Conservation (phyloP, 2,113 vertebrate genomes). For the Cavia aperea region DNA sequence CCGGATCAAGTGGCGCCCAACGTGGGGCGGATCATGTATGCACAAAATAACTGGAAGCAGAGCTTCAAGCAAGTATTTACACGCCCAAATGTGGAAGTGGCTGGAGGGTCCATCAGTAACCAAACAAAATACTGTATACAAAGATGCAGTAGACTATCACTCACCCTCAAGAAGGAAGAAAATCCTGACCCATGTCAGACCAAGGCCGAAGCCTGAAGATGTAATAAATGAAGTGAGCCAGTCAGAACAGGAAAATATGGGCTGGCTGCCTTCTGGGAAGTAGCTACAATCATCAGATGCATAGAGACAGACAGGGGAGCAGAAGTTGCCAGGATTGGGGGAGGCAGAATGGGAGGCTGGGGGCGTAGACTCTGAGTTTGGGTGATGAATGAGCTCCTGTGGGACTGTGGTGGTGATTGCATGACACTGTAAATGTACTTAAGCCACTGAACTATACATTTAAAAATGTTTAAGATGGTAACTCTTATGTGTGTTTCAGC, state of each 20-base stretch:
- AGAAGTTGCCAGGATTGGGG: not conserved
- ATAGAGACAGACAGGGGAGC: not conserved
- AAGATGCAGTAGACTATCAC: not conserved
- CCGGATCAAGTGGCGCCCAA: too few relatives aligned
- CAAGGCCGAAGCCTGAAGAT: not conserved
- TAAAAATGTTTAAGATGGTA: not conserved
- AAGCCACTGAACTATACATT: not conserved
- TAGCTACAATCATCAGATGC: not conserved
- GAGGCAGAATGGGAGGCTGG: not conserved
- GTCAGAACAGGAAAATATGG: not conserved
- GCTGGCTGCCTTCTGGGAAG: not conserved
- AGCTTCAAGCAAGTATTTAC: constrained; percentile 5
- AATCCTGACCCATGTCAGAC: not conserved
- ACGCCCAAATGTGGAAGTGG: not conserved
- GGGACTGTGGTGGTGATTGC: not conserved
- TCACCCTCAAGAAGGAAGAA: not conserved
- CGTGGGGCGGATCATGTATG: too few relatives aligned
- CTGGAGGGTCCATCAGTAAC: not conserved
- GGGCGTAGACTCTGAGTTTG: not conserved
- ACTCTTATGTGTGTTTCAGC: not conserved
- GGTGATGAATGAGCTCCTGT: not conserved
- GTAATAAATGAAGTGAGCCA: not conserved
- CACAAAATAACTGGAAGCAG: not conserved
- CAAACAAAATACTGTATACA: not conserved
- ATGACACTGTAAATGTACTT: not conserved